Conservation (phyloP, 2,797 vertebrate genomes). For the Nyctibius grandis region DNA sequence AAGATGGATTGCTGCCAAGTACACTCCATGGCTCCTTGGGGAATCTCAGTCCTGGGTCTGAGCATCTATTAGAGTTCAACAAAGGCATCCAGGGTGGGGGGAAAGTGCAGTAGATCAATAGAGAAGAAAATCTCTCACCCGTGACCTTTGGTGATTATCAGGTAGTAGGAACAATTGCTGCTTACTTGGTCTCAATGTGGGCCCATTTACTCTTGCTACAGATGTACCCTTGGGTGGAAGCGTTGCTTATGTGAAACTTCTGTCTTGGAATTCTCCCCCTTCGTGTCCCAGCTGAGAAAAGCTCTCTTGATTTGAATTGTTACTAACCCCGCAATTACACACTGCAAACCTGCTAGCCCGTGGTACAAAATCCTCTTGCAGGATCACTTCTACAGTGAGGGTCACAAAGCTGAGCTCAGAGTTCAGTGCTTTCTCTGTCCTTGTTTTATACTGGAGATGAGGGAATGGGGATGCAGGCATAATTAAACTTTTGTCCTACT, state of each 20-base stretch:
- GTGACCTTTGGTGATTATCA: neutral
- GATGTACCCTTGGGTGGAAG: neutral
- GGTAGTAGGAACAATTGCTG: neutral
- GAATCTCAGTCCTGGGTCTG: neutral
- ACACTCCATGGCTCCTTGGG: neutral
- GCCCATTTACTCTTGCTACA: neutral
- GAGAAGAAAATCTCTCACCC: neutral
- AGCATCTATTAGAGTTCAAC: neutral
- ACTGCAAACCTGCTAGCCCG: neutral
- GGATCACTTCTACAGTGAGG: neutral
- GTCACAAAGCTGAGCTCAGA: neutral
- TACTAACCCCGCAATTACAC: neutral
- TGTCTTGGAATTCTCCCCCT: neutral
- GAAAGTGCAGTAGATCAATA: neutral
- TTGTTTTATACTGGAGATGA: neutral
- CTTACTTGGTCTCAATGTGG: neutral
- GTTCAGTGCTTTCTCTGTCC: neutral
- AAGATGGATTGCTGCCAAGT: neutral
- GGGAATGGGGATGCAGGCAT: rapidly evolving
- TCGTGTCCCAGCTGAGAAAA: neutral
- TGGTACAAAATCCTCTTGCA: neutral
- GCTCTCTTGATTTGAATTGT: neutral
- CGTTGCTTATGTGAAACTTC: neutral
- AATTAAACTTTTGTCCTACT: neutral
- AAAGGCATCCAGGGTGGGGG: neutral